Evolutionary conservation across 2,113 vertebrate genomes (phyloP), one percentile per base, ranked within the genome.

Genomic region (Cygnus buccinator): DNA sequence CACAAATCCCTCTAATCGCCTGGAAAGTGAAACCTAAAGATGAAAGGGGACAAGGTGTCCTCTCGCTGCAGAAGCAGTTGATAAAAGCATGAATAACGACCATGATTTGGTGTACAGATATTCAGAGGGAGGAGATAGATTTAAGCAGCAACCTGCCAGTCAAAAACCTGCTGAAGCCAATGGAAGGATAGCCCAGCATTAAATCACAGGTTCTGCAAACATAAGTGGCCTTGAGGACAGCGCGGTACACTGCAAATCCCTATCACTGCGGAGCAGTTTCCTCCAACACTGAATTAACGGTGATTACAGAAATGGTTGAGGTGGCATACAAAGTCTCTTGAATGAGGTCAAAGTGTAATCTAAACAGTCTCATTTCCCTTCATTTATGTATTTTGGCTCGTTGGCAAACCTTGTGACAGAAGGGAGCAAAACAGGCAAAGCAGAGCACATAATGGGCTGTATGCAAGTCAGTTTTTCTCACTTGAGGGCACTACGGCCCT

Each of bases 51-150:
- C 43, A 10, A 84, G 73, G n/a, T 54, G 31, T 31, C 55, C 72
- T 88, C 73, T 52, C 92, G 54, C 82, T 91, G 43, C 90, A 84
- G 52, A 78, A 85, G 59, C 22, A 90, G 61, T 39, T 74, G 70
- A 90, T 71, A 79, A 86, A 90, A 84, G 43, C 29, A 75, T 13
- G 43, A 90, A 67, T 43, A 79, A 89, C 59, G 35, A 72, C 73
- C 54, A 15, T 22, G 59, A 74, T 68, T 50, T 89, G 57, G 54
- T 8, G 8, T 55, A 23, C 52, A 85, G 58, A 85, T 66, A 80
- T 58, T 72, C 67, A 79, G 58, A 62, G 39, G 71, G 62, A 70
- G 1, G 4, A 87, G 66, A 82, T 16, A 75, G 73, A 87, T 75
- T 62, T 39, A 93, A 91, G 50, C 58, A 85, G 66, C 48, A 95